phyloP scores from a whole-genome alignment of 2,888 invertebrate genomes.

The Xanthia icteritia region DNA sequence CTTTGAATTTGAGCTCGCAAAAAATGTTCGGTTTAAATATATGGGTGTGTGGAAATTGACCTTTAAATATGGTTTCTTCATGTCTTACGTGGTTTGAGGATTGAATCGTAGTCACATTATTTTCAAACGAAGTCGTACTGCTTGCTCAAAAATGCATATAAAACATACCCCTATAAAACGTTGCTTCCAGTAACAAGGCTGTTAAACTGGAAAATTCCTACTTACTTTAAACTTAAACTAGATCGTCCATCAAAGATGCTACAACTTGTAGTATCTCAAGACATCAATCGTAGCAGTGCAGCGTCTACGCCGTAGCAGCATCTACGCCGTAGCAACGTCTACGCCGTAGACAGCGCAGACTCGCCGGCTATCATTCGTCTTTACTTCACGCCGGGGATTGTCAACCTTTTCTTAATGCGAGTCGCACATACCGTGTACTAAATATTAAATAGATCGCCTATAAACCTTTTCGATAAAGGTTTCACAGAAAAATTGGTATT shows the following conservation, averaged over 20 bases:
- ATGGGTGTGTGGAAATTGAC: background rate
- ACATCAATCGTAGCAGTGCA: slow-evolving; percentile 46
- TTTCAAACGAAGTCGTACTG: background rate
- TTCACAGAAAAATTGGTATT: background rate
- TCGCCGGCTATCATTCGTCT: slow-evolving; percentile 46
- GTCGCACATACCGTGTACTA: background rate
- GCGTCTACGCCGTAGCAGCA: slow-evolving; percentile 38
- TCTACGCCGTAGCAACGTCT: slow-evolving; percentile 51
- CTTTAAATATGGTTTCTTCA: background rate
- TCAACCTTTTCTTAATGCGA: slow-evolving; percentile 10
- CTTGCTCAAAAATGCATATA: background rate
- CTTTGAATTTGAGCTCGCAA: no score
- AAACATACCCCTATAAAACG: background rate
- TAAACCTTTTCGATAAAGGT: no score
- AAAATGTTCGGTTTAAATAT: background rate
- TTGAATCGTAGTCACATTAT: no score
- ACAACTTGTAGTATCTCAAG: slow-evolving; percentile 38
- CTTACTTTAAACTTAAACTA: slow-evolving; percentile 18
- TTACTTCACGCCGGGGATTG: slow-evolving; percentile 27
- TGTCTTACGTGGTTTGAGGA: background rate
- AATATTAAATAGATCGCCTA: background rate
- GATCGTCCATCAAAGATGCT: slow-evolving; percentile 34
- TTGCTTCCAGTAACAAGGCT: background rate
- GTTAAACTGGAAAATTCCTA: background rate
- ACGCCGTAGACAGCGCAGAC: slow-evolving; percentile 53